A percentile compares a stretch with the other conserved stretches of the same genome.
Conservation (phyloP, 2,113 vertebrate species). For the Cyphomyrus discorhynchus region DNA sequence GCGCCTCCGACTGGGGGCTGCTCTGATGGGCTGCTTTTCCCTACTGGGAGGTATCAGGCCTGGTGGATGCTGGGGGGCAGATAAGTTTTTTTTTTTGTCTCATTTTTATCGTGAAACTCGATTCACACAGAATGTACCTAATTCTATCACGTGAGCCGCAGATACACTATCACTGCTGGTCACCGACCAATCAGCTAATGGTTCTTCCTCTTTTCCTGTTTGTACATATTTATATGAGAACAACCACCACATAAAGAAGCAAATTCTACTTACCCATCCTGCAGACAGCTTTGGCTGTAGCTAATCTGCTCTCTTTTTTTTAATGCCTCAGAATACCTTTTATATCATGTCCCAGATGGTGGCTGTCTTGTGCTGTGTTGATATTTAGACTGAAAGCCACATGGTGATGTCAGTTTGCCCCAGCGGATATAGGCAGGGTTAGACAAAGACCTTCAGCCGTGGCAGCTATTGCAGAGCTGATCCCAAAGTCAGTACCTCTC, state of each 20-base stretch:
- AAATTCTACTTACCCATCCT: not conserved
- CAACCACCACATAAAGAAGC: not conserved
- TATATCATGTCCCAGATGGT: not conserved
- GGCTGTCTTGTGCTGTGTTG: not conserved
- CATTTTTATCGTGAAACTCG: not conserved
- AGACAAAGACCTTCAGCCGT: not conserved
- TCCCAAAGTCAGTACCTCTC: not conserved
- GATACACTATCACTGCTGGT: not conserved
- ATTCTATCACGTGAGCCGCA: not conserved
- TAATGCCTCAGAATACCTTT: not conserved
- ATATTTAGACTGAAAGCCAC: not conserved
- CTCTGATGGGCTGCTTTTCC: not conserved
- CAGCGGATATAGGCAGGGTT: not conserved
- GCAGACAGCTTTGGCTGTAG: not conserved
- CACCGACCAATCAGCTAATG: not conserved
- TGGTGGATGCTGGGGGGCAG: not conserved
- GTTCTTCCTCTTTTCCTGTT: not conserved
- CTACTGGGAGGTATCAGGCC: not conserved
- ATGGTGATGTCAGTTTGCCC: not conserved
- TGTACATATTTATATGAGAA: not conserved
- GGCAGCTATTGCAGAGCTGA: not conserved
- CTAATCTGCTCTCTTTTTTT: not conserved
- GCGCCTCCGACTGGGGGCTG: conserved; percentile 12
- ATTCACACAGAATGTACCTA: not conserved
- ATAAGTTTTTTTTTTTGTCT: not conserved